Base-by-base conservation (phyloP, 2,888 invertebrate genomes). In the Agrypnus murinus region DNA sequence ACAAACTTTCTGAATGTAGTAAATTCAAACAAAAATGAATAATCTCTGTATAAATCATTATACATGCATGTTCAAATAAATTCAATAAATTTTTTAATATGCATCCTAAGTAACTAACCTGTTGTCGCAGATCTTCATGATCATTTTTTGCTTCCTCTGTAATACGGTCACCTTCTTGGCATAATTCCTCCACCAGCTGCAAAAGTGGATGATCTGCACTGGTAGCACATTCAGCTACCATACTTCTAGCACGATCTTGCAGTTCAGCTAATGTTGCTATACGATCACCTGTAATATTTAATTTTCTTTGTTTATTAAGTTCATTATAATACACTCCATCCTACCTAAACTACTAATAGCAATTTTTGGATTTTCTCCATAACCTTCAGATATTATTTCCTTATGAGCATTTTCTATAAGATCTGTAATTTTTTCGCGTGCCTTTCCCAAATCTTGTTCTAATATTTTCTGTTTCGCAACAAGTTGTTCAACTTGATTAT, bases 81-180 rank as follows among this genome's bases (percentile, higher is more conserved):
- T 25, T 25, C 5, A 25, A 25, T 5, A 25, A 5, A 25, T 25
- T 5, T 25, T 25, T 25, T 5, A 25, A 25, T 5, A 25, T 25
- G 6, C 43, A 19, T 19, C 10, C 32, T 25, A 50, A 17, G 38
- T n/a, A 15, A 72, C 73, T 85, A 81, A 94, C 94, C 91, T 95
- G 94, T 70, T 91, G 90, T 53, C 90, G 89, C 73, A 94, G 84
- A 82, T 95, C 95, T 74, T 92, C 92, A 19, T 89, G 87, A 77
- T 94, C 93, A 58, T 86, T 88, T 75, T 88, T 90, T 40, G 91
- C 87, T 32, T 88, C 88, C 65, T 94, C 93, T 9, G 91, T 84
- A 68, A 92, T 88, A 71, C 87, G 88, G 77, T 90, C 88, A 75
- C 87, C 87, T 80, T 89, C 88, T 63, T 87, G 84, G 72, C 88